These are phyloP conservation scores for Chironomus tentans DNA, from an alignment of 2,888 invertebrate genomes.

Conservation along the genomic window DNA sequence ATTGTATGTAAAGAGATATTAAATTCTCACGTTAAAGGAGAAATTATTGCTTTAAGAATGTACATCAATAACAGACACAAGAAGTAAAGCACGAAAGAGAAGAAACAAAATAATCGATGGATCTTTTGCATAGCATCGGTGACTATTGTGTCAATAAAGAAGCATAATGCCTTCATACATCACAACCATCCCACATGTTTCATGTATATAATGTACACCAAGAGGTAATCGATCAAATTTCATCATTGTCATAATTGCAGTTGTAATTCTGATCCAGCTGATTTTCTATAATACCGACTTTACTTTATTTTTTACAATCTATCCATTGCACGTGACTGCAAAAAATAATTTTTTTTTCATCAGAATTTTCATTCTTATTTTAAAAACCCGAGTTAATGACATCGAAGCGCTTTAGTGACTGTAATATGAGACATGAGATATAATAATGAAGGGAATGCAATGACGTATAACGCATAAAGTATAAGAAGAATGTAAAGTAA, in stretches of 20 bases:
- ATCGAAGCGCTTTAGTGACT: not conserved
- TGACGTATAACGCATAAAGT: not conserved
- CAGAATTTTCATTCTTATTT: not conserved
- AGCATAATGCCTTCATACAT: not conserved
- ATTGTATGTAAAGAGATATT: not conserved
- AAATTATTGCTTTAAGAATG: not conserved
- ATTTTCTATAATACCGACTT: not conserved
- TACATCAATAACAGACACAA: not conserved
- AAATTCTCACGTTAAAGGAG: slow-evolving; percentile 1
- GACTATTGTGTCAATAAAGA: not conserved
- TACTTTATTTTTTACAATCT: not conserved
- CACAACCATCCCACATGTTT: not conserved
- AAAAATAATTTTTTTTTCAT: not conserved
- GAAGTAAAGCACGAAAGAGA: not conserved
- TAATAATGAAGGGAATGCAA: not conserved
- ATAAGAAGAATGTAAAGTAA: not conserved
- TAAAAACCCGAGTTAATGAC: not conserved
- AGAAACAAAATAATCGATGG: not conserved
- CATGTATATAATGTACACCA: not conserved
- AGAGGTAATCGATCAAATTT: slow-evolving; percentile 17
- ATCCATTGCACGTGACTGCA: slow-evolving; percentile 19
- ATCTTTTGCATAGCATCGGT: not conserved
- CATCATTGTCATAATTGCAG: slow-evolving; percentile 24
- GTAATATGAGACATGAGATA: not conserved
- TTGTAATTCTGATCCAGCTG: slow-evolving; percentile 22